Evolutionary conservation across 2,888 invertebrate genomes (phyloP).

Genomic region (Nomada goodeniana): DNA sequence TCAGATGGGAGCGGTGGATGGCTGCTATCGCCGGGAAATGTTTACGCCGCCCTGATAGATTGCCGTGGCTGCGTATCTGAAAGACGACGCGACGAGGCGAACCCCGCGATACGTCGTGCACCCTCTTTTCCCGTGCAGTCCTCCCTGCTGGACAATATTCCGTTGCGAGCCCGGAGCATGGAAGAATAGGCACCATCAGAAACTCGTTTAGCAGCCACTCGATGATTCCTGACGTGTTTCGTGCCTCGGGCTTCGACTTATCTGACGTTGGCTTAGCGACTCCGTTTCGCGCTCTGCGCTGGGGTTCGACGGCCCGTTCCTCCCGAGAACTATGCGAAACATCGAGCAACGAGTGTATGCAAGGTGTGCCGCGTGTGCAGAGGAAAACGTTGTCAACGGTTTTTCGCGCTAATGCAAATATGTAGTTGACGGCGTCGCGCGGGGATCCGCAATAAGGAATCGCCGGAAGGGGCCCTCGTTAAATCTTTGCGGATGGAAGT

Average conservation of each 20-base stretch:
- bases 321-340: constrained; percentile 21
- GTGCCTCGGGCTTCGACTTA: constrained; percentile 7
- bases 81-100: constrained; percentile 21
- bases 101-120: constrained; percentile 20
- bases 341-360: not conserved
- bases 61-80: constrained; percentile 29
- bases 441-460: no score
- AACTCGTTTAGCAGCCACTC: constrained; percentile 59
- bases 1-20: constrained; percentile 31
- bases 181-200: constrained; percentile 54
- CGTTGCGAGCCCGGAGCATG: not conserved
- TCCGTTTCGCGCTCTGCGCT: not conserved
- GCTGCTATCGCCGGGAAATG: constrained; percentile 10
- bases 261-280: not conserved
- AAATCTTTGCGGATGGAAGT: not conserved
- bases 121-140: not conserved
- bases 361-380: not conserved
- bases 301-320: not conserved
- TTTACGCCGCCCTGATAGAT: constrained; percentile 40
- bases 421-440: not conserved
- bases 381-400: not conserved
- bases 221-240: constrained; percentile 33
- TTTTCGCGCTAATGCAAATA: not conserved
- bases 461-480: not conserved
- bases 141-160: constrained; percentile 13